phyloP scores from a whole-genome alignment of 2,888 invertebrate genomes.

The Schrankia costaestrigalis region DNA sequence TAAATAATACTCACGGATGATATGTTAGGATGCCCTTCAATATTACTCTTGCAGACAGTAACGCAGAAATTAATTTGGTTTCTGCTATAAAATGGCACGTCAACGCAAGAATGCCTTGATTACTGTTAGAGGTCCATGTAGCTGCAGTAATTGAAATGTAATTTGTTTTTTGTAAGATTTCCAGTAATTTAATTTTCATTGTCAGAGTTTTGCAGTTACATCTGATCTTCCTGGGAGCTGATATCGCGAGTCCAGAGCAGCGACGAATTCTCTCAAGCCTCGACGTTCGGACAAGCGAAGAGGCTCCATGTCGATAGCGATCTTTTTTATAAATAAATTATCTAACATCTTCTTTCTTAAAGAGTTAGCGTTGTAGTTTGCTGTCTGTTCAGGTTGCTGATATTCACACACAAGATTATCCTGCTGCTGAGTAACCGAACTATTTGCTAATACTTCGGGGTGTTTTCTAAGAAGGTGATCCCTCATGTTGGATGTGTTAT shows the following conservation, averaged over 20 bases:
- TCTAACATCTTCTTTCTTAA: slow-evolving; percentile 1
- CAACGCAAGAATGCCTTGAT: too few relatives aligned
- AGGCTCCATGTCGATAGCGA: slow-evolving; percentile 8
- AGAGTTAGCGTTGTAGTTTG: neutral
- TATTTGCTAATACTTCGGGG: slow-evolving; percentile 18
- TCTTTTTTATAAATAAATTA: slow-evolving; percentile 4
- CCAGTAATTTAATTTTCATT: slow-evolving; percentile 3
- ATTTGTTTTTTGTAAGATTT: neutral
- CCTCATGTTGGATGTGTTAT: slow-evolving; percentile 1
- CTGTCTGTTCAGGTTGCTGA: slow-evolving; percentile 24
- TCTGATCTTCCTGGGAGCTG: slow-evolving; percentile 7
- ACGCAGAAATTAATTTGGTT: too few relatives aligned
- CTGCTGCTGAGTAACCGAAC: slow-evolving; percentile 33
- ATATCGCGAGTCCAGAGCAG: slow-evolving; percentile 3
- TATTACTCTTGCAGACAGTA: too few relatives aligned
- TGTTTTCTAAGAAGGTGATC: neutral
- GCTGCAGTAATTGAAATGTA: too few relatives aligned
- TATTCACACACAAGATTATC: slow-evolving; percentile 35
- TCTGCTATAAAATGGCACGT: too few relatives aligned
- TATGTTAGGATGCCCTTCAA: too few relatives aligned
- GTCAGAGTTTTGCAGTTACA: slow-evolving; percentile 4
- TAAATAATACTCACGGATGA: too few relatives aligned
- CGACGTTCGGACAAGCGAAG: slow-evolving; percentile 6
- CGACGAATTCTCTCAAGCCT: slow-evolving; percentile 8
- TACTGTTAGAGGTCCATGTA: too few relatives aligned